Base-by-base conservation (phyloP, 2,113 vertebrate genomes). In the Pachypanchax playfairii region DNA sequence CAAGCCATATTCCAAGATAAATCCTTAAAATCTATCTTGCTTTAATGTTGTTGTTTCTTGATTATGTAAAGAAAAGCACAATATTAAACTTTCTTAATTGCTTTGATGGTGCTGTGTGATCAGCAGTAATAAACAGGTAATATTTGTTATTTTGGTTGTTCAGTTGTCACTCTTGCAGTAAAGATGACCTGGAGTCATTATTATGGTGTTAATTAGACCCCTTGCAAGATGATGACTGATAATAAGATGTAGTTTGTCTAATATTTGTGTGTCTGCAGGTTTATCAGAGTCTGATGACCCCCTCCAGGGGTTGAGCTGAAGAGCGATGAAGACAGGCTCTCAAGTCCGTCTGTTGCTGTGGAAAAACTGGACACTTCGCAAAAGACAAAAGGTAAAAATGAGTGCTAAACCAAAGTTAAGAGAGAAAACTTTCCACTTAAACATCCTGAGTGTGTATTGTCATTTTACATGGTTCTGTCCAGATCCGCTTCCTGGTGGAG, bases 361-460 rank as follows among this genome's bases (percentile, higher is more conserved):
- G 96, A 99, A 98, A 82, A 99, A 99, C 88, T 99, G 96, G 96
- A 94, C 94, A 4, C 93, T 98, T 36, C 87, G 96, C 63, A 98
- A 95, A 77, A 92, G 96, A 73, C 96, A 98, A 83, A 98, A 98
- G 95, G 96, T 98, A 59, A 1, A 21, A n/a, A 4, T 6, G 1
- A 33, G 9, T 21, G 18, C 21, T 35, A 41, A 52, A 38, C 14
- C 6, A 43, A 42, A 43, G 41, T 21, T 43, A n/a, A 43, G 18
- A 43, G 41, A 20, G 8, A 20, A n/a, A n/a, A n/a, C n/a, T n/a
- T n/a, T n/a, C n/a, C n/a, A n/a, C n/a, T n/a, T n/a, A n/a, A n/a
- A n/a, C n/a, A n/a, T n/a, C n/a, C 31, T 39, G 38, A 17, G 14
- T n/a, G 15, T 41, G 17, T 18, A 41, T 18, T 7, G 6, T 22